Evolutionary conservation across 2,888 invertebrate species (phyloP), one percentile per base, ranked within the genome.

Genomic region (Stenodera caucasica): DNA sequence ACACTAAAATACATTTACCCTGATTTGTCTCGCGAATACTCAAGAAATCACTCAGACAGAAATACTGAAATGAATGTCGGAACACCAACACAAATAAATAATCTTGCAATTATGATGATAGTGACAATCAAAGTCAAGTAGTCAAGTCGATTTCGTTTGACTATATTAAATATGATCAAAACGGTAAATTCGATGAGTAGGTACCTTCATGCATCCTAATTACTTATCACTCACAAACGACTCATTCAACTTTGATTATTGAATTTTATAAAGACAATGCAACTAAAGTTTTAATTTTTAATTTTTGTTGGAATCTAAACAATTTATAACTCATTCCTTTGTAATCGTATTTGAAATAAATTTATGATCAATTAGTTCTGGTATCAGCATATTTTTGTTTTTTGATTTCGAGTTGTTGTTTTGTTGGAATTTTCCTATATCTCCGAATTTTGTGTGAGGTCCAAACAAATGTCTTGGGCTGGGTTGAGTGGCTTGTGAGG

Each of bases 21-120:
- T 53, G 53, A 53, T 53, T 53, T 33, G 53, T 53, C 18, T 53
- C 18, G 53, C 33, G 8, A 53, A 53, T 53, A 53, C 18, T 53
- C 53, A 7, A 30, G 21, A 53, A 53, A 53, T 53, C 53, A 53
- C 52, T 52, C 32, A 30, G 32, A 21, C 11, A 21, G 11, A 45
- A 45, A 45, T 45, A 9, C 2, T 45, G 8, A 21, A 21, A 1
- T 0, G 45, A 21, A 45, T 9, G 37, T 7, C 29, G 7, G 7
- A 29, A 29, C n/a, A 33, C 3, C 15, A 37, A 14, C 35, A n/a
- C 4, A 8, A 15, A n/a, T n/a, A n/a, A n/a, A n/a, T n/a, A n/a
- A n/a, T n/a, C n/a, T n/a, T n/a, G n/a, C n/a, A n/a, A n/a, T n/a
- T n/a, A n/a, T n/a, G n/a, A n/a, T n/a, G n/a, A n/a, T n/a, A n/a